A percentile compares a stretch with the other conserved stretches of the same genome.
Conservation (phyloP, 2,113 vertebrate species). For the Neomonachus schauinslandi region DNA sequence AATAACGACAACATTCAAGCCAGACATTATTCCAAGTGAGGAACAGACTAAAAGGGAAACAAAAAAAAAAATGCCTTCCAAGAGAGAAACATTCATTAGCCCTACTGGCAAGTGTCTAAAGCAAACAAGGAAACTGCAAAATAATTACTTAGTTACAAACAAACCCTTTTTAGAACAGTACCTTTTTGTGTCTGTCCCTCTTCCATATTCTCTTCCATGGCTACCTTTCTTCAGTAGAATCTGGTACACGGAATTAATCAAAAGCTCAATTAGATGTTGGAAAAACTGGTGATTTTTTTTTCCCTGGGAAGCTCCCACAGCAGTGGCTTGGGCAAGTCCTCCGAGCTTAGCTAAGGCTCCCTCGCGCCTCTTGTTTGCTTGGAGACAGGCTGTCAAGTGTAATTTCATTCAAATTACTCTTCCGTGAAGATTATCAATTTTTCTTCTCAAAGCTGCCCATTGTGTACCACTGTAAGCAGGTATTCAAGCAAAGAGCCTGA, state of each 20-base stretch:
- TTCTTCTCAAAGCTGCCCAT: constrained; percentile 94
- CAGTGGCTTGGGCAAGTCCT: constrained; percentile 89
- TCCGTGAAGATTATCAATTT: constrained; percentile 93
- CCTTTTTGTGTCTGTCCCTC: constrained; percentile 99
- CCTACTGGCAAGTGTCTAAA: constrained; percentile 77
- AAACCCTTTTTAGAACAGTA: constrained; percentile 86
- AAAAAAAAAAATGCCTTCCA: constrained; percentile 12
- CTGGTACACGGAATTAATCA: constrained; percentile 87
- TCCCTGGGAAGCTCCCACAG: constrained; percentile 86
- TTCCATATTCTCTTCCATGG: constrained; percentile 99
- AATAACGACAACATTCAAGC: constrained; percentile 17
- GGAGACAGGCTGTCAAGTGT: constrained; percentile 94
- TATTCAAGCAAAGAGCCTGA: constrained; percentile 88
- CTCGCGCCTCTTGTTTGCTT: constrained; percentile 88
- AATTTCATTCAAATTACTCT: constrained; percentile 96
- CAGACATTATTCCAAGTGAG: constrained; percentile 61
- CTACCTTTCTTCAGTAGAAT: constrained; percentile 86
- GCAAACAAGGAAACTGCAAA: constrained; percentile 78
- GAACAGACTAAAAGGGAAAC: neutral
- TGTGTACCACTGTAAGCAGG: constrained; percentile 90
- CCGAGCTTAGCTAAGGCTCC: constrained; percentile 86
- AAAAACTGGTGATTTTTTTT: constrained; percentile 84
- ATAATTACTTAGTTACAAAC: constrained; percentile 75
- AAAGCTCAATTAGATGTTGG: constrained; percentile 87
- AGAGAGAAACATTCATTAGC: constrained; percentile 65